Conservation (phyloP, 2,888 invertebrate genomes). For the Eristalinus aeneus region DNA sequence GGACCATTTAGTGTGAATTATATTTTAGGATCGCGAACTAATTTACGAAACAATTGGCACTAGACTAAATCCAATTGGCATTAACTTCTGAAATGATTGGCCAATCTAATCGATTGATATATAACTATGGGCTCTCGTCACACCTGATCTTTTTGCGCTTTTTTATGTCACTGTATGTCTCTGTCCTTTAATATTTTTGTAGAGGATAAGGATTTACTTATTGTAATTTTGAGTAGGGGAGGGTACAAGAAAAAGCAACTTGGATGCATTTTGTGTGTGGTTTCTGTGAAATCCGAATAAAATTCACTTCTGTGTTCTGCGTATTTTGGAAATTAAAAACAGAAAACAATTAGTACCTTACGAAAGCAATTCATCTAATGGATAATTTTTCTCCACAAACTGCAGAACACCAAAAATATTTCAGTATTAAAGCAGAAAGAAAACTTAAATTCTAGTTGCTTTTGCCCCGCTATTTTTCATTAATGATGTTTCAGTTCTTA, state of each 20-base stretch:
- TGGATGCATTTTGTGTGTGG: background rate
- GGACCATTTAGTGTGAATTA: background rate
- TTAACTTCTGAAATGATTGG: conserved; percentile 21
- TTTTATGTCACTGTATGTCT: background rate
- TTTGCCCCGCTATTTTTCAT: too few relatives aligned
- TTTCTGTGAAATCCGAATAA: too few relatives aligned
- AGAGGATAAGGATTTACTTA: background rate
- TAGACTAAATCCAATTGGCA: conserved; percentile 40
- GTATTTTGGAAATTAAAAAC: too few relatives aligned
- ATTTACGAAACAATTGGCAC: conserved; percentile 38
- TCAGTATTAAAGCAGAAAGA: too few relatives aligned
- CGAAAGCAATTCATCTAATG: too few relatives aligned
- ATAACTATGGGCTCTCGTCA: conserved; percentile 73
- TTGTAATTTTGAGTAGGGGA: background rate
- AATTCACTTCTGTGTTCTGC: too few relatives aligned
- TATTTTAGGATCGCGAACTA: conserved; percentile 13
- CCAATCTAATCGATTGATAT: background rate
- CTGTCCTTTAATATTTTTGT: background rate
- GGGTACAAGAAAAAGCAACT: too few relatives aligned
- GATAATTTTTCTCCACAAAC: too few relatives aligned
- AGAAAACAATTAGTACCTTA: too few relatives aligned
- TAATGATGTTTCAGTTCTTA: too few relatives aligned
- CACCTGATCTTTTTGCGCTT: conserved; percentile 75
- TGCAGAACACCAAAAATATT: too few relatives aligned
- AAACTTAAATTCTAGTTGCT: too few relatives aligned